A percentile compares a stretch with the other conserved stretches of the same genome.
Conservation (phyloP, 2,113 vertebrate genomes). For the Phylloscopus trochilus region DNA sequence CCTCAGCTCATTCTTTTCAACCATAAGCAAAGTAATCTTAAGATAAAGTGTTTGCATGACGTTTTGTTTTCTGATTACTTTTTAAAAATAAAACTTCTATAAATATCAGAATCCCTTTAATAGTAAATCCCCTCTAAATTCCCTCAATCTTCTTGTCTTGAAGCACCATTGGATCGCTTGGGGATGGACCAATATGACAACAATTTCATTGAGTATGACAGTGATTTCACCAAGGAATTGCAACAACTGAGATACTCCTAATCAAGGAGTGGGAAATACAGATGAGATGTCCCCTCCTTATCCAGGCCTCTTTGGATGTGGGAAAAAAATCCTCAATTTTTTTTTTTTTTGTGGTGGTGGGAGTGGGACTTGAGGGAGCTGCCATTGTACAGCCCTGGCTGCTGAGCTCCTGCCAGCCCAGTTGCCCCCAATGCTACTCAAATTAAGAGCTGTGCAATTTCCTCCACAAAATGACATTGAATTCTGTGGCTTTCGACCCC, state of each 20-base stretch:
- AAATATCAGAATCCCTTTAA: not conserved
- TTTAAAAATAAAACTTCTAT: not conserved
- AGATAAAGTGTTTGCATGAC: not conserved
- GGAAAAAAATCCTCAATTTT: not conserved
- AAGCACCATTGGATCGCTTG: not conserved
- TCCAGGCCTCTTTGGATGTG: not conserved
- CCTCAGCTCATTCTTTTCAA: not conserved
- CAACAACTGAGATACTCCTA: not conserved
- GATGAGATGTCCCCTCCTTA: not conserved
- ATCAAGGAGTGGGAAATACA: not conserved
- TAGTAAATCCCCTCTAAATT: not conserved
- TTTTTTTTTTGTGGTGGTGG: not conserved
- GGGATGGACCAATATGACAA: not conserved
- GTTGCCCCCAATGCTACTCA: not conserved
- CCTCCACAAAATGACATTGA: not conserved
- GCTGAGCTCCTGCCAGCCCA: not conserved
- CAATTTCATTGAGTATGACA: not conserved
- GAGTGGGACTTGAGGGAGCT: rapidly evolving
- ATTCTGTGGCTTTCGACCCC: not conserved
- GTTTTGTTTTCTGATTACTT: not conserved
- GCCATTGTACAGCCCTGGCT: not conserved
- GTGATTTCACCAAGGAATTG: not conserved
- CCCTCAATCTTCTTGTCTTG: not conserved
- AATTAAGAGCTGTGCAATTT: not conserved
- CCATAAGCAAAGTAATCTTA: not conserved